phyloP scores from a whole-genome alignment of 23 tunicate species.

The Ascidia mentula region DNA sequence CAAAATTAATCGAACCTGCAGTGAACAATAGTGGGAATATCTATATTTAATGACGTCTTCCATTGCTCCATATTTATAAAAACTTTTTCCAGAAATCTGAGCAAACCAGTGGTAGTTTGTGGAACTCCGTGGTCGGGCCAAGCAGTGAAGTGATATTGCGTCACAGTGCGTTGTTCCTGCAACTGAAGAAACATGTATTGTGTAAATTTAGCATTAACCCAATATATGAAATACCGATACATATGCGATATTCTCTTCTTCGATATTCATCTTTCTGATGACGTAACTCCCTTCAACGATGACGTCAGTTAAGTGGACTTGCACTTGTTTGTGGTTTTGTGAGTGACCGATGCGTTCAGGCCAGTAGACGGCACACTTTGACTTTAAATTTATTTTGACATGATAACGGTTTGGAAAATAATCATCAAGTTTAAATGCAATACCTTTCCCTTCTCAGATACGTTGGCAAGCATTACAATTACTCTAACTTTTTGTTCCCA shows the following conservation, averaged over 20 bases:
- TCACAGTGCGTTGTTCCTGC: neutral
- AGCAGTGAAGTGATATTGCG: neutral
- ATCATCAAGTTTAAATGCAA: no score
- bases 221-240: neutral
- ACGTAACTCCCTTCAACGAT: neutral
- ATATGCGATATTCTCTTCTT: neutral
- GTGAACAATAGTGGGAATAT: neutral
- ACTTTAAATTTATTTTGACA: no score
- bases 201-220: no score
- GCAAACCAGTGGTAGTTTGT: neutral
- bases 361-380: neutral
- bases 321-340: neutral
- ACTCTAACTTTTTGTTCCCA: neutral
- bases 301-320: neutral
- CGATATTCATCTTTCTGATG: neutral
- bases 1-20: slow-evolving; percentile 1
- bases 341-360: neutral
- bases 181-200: no score
- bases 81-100: neutral
- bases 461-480: neutral
- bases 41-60: neutral
- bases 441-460: neutral
- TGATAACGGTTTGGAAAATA: no score
- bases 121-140: slow-evolving; percentile 7
- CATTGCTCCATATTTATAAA: neutral